Base-by-base conservation (phyloP, 1,140 invertebrate genomes). In the Acromyrmex heyeri region DNA sequence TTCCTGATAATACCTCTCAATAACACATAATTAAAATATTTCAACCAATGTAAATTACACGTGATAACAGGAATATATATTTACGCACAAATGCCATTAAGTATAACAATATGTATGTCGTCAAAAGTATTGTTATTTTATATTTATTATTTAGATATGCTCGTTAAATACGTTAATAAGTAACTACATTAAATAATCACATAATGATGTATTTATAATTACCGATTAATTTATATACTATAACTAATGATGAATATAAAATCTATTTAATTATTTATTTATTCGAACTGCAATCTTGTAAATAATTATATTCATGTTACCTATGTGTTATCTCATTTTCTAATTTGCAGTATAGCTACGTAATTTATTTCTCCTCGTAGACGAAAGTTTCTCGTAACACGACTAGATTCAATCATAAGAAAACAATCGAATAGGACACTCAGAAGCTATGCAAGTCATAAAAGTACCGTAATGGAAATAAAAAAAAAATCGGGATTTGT, bases 391-490 rank as follows among this genome's bases (percentile, higher is more conserved):
- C n/a, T 18, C n/a, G 8, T 16, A 12, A 53, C 16, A 34, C 44
- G 18, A 8, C 16, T 53, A 24, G 55, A 79, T 55, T 67, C 14
- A 48, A 21, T 79, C 64, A 18, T 67, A 30, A 69, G 77, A n/a
- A 67, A 67, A n/a, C 30, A 64, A 53, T 59, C 27, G 27, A 30
- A 34, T n/a, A 18, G 10, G 77, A 69, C 2, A 34, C 1, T 24
- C 21, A 18, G 12, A 6, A 21, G 44, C 16, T 16, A 24, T 21
- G 30, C 61, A 67, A 79, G 44, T 30, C 27, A n/a, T 79, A 79
- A 69, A 79, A 69, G 48, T 27, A 50, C 8, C 62, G 44, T 44
- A 79, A 79, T 69, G 21, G 50, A 79, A 67, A 67, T 38, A 55
- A 44, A 78, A 59, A 30, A 44, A 44, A 78, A 59, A 48, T 4